A percentile compares a stretch with the other conserved stretches of the same genome.
Evolutionary conservation across 2,888 invertebrate species (phyloP).

Genomic region (Microplitis manilae): DNA sequence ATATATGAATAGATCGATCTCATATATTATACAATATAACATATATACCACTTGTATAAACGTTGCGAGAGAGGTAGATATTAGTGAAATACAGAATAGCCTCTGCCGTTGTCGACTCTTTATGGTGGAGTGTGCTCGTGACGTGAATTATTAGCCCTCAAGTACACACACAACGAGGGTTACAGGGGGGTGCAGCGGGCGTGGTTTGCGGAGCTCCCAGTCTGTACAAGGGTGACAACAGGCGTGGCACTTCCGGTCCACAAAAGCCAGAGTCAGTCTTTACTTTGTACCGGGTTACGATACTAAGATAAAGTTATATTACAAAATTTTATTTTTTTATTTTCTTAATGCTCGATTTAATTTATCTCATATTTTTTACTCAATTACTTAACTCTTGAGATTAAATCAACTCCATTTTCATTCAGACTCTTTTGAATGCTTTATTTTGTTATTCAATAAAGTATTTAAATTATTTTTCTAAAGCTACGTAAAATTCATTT

Average conservation of each 20-base stretch:
- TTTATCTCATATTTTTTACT: neutral
- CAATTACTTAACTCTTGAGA: neutral
- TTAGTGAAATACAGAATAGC: constrained; percentile 39
- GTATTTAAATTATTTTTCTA: too few relatives aligned
- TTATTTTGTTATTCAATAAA: too few relatives aligned
- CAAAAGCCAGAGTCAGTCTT: constrained; percentile 43
- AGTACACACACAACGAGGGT: constrained; percentile 42
- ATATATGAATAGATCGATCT: constrained; percentile 22
- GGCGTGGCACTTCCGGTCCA: constrained; percentile 62
- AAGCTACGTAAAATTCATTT: too few relatives aligned
- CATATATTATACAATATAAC: constrained; percentile 7
- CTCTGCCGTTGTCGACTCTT: constrained; percentile 62
- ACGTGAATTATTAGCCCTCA: constrained; percentile 70
- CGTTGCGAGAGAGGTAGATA: constrained; percentile 28
- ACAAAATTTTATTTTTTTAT: constrained; percentile 4
- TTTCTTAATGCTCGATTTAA: neutral
- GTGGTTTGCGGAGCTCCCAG: constrained; percentile 58
- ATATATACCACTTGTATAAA: constrained; percentile 12
- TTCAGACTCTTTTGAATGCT: too few relatives aligned
- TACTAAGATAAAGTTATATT: constrained; percentile 9
- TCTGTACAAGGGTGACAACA: constrained; percentile 55
- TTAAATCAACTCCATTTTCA: too few relatives aligned
- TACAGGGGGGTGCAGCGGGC: constrained; percentile 55
- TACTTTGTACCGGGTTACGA: neutral
- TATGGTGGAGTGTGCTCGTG: constrained; percentile 68